Conservation (phyloP, 2,113 vertebrate species). For the Verasper variegatus region DNA sequence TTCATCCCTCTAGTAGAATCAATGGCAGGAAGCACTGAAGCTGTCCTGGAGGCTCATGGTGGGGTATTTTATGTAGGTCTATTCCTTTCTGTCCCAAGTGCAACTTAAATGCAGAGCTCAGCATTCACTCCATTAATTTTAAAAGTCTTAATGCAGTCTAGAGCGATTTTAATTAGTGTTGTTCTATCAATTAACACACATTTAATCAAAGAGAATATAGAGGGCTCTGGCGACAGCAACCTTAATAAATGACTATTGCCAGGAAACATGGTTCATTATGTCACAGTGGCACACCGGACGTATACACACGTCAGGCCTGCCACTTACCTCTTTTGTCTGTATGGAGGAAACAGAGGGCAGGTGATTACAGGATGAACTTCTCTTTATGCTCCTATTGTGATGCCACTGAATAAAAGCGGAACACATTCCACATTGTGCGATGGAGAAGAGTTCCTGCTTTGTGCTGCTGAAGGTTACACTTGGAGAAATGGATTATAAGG, state of each 20-base stretch:
- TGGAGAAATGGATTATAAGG: constrained; percentile 19
- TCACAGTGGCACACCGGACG: background rate
- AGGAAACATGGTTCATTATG: constrained; percentile 2
- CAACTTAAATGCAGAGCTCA: background rate
- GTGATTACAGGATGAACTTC: constrained; percentile 5
- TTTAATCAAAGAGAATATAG: constrained; percentile 14
- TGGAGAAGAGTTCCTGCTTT: constrained; percentile 3
- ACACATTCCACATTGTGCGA: background rate
- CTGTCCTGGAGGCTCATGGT: background rate
- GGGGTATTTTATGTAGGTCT: background rate
- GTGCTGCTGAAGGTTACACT: constrained; percentile 27
- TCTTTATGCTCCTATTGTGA: background rate
- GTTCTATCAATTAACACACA: constrained; percentile 19
- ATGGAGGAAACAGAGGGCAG: constrained; percentile 23
- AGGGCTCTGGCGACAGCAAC: constrained; percentile 5
- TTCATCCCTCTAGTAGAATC: too few species aligned
- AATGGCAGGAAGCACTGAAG: background rate
- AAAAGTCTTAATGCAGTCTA: background rate
- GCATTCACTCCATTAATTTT: background rate
- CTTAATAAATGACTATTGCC: constrained; percentile 9
- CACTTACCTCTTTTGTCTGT: background rate
- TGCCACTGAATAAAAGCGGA: background rate
- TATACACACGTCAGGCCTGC: constrained; percentile 2
- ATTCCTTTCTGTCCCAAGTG: background rate
- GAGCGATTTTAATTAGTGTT: constrained; percentile 13